These are phyloP conservation scores for Lasiurus borealis DNA, from an alignment of 2,113 vertebrate species.

Conservation along the genomic window DNA sequence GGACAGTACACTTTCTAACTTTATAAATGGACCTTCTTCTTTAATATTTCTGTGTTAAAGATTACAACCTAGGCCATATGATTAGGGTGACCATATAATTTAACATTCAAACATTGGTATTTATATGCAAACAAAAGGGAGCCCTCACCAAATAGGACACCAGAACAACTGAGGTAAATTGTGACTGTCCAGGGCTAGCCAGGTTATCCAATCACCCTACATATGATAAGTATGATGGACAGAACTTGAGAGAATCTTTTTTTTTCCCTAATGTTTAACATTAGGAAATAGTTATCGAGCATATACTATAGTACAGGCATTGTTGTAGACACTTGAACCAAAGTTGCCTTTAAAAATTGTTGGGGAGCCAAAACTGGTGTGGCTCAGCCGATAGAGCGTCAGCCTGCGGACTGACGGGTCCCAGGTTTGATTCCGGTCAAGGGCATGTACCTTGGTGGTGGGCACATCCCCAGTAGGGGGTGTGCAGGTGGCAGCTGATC, in stretches of 20 bases:
- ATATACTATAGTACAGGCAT: not conserved
- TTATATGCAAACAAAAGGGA: not conserved
- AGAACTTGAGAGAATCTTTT: not conserved
- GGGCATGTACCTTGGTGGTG: too few relatives aligned
- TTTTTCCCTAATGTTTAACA: not conserved
- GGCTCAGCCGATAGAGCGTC: too few relatives aligned
- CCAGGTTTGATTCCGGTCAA: too few relatives aligned
- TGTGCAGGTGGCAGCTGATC: too few relatives aligned
- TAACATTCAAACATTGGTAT: not conserved
- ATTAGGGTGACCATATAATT: not conserved
- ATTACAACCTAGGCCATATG: not conserved
- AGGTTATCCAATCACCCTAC: not conserved
- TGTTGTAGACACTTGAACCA: not conserved
- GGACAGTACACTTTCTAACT: not conserved
- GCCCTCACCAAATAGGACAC: not conserved
- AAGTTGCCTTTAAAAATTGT: not conserved
- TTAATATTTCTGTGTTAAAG: slow-evolving; percentile 1
- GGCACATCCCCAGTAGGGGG: too few relatives aligned
- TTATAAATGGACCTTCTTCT: slow-evolving; percentile 23
- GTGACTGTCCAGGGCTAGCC: not conserved
- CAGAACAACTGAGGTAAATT: not conserved
- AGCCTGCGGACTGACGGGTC: too few relatives aligned
- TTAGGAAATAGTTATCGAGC: not conserved
- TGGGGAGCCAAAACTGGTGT: not conserved
- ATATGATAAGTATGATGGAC: not conserved